phyloP scores from a whole-genome alignment of 2,888 invertebrate genomes.

The Parnassius orleans region DNA sequence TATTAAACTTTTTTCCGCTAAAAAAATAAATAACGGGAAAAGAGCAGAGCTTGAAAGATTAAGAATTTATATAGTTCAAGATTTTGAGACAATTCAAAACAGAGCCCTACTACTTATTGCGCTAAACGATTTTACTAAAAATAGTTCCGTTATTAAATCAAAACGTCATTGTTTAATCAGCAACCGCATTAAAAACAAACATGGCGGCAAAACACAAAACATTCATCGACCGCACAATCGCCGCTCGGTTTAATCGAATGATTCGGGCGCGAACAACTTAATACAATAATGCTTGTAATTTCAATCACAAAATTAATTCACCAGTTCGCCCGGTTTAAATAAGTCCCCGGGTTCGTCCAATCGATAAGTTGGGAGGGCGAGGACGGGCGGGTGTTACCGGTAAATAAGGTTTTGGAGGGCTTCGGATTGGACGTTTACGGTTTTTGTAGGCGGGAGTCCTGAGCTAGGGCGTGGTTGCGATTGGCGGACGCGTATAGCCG shows the following conservation, averaged over 20 bases:
- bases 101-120: too few relatives aligned
- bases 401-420: conserved; percentile 69
- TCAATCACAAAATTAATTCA: conserved; percentile 79
- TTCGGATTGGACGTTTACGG: conserved; percentile 47
- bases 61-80: too few relatives aligned
- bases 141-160: not conserved
- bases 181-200: conserved; percentile 25
- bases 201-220: conserved; percentile 32
- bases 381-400: conserved; percentile 66
- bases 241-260: conserved; percentile 61
- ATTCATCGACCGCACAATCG: conserved; percentile 44
- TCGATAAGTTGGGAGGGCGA: conserved; percentile 66
- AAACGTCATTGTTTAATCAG: conserved; percentile 15
- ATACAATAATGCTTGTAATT: conserved; percentile 67
- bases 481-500: conserved; percentile 35
- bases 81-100: too few relatives aligned
- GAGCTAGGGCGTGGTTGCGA: conserved; percentile 42
- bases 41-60: too few relatives aligned
- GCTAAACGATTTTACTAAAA: not conserved
- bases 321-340: conserved; percentile 68
- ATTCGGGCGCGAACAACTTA: conserved; percentile 60
- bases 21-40: too few relatives aligned
- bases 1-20: too few relatives aligned
- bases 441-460: conserved; percentile 41
- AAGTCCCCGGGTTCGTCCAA: conserved; percentile 67